phyloP scores from a whole-genome alignment of 2,113 vertebrate species.

The Phoxinus phoxinus region DNA sequence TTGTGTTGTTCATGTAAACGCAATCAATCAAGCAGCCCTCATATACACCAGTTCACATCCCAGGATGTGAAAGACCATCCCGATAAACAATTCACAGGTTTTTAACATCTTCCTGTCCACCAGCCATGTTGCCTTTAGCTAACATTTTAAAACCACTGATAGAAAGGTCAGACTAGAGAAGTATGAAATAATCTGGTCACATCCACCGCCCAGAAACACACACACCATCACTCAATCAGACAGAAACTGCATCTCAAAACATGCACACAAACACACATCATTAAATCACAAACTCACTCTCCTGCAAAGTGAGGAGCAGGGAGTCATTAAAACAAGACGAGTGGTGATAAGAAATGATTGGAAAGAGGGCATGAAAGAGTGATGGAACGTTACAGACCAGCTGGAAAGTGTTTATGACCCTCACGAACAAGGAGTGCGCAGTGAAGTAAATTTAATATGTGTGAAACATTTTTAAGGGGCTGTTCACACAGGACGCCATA shows the following conservation, averaged over 20 bases:
- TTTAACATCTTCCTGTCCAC: not conserved
- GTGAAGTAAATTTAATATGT: constrained; percentile 5
- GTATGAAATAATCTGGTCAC: constrained; percentile 21
- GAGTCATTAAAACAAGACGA: constrained; percentile 44
- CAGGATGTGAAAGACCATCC: not conserved
- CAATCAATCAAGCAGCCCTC: not conserved
- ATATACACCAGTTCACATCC: not conserved
- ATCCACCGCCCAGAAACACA: constrained; percentile 30
- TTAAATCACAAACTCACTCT: constrained; percentile 41
- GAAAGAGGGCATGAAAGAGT: constrained; percentile 13
- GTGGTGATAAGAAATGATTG: constrained; percentile 39
- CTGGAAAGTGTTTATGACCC: constrained; percentile 18
- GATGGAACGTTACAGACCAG: not conserved
- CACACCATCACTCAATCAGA: constrained; percentile 19
- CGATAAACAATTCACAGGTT: not conserved
- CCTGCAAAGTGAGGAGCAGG: constrained; percentile 37
- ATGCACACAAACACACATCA: constrained; percentile 20
- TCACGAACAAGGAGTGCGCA: not conserved
- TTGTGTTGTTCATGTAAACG: not conserved
- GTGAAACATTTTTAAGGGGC: constrained; percentile 14
- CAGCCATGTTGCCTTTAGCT: not conserved
- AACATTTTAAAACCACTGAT: not conserved
- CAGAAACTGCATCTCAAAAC: constrained; percentile 24
- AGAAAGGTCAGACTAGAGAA: constrained; percentile 14
- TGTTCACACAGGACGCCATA: not conserved